These are phyloP conservation scores for Eustalomyia histrio DNA, from an alignment of 2,888 invertebrate genomes.

Conservation along the genomic window DNA sequence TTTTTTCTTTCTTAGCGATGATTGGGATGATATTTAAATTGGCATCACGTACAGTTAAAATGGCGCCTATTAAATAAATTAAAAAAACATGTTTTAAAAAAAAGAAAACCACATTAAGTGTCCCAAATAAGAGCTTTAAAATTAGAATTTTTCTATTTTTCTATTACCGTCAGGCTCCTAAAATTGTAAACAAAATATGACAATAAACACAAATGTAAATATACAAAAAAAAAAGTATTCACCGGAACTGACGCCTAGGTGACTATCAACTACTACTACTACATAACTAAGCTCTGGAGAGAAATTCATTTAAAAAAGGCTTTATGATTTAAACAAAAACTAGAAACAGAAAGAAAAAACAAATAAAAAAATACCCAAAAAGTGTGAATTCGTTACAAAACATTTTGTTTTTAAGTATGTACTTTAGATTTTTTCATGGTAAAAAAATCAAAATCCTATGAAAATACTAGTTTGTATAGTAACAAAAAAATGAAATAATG, in stretches of 20 bases:
- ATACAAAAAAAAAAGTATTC: background rate
- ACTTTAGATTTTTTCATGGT: background rate
- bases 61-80: slow-evolving; percentile 29
- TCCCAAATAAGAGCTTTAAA: slow-evolving; percentile 48
- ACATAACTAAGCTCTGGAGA: background rate
- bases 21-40: slow-evolving; percentile 31
- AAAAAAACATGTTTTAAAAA: background rate
- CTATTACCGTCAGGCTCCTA: slow-evolving; percentile 37
- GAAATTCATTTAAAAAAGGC: background rate
- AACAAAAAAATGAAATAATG: background rate
- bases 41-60: slow-evolving; percentile 49
- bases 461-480: background rate
- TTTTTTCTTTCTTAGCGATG: background rate
- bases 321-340: background rate
- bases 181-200: background rate
- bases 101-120: slow-evolving; percentile 25
- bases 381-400: background rate
- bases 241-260: slow-evolving; percentile 58
- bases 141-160: slow-evolving; percentile 13
- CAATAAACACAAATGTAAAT: background rate
- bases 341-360: background rate
- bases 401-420: background rate
- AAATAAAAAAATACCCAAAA: background rate
- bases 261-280: slow-evolving; percentile 17
- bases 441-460: background rate